Base-by-base conservation (phyloP, 64 coral and sea anemone species). In the Pocillopora verrucosa region DNA sequence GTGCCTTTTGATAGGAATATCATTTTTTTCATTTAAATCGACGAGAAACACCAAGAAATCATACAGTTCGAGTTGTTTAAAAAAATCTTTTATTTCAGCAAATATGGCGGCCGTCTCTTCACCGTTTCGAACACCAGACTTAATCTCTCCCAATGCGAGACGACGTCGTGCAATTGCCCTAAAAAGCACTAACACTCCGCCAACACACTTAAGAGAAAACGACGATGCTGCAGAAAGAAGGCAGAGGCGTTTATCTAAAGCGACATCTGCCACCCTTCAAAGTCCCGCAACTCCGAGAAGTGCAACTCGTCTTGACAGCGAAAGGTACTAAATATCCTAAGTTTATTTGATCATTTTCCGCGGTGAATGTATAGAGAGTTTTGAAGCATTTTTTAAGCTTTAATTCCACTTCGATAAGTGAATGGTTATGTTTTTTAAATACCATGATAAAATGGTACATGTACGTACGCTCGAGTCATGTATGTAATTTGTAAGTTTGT, bases 231-330 rank as follows among this genome's bases (percentile, higher is more conserved):
- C 88, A 22, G 95, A 96, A 73, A 93, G 80, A 34, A 96, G 91
- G 58, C 95, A 93, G 58, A 87, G 91, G 73, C 16, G 89, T 59
- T 60, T 96, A 74, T 96, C 91, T 5, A 86, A 86, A 58, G 88
- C 87, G 61, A 96, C 95, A 38, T 87, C 83, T 57, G 84, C 78
- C 4, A 89, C 88, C n/a, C 73, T 96, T 57, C 89, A 72, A 79
- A 96, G 91, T 74, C 95, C 95, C 45, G 88, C 91, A 11, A 93
- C 95, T 12, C 91, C 94, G n/a, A 85, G 95, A 87, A 96, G 87
- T 64, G 51, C 82, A 58, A 93, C 88, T 83, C 76, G 91, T 24
- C 77, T 87, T 16, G 91, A 87, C 58, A 88, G 45, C 38, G 95
- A 93, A 26, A 85, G 91, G 95, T 96, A 72, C 25, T 12, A 20